Percentiles rank a stretch among this genome's conserved stretches.
Conservation (phyloP, 37 sponge, comb jelly and placozoan genomes). For the Cliona cf. orientalis region DNA sequence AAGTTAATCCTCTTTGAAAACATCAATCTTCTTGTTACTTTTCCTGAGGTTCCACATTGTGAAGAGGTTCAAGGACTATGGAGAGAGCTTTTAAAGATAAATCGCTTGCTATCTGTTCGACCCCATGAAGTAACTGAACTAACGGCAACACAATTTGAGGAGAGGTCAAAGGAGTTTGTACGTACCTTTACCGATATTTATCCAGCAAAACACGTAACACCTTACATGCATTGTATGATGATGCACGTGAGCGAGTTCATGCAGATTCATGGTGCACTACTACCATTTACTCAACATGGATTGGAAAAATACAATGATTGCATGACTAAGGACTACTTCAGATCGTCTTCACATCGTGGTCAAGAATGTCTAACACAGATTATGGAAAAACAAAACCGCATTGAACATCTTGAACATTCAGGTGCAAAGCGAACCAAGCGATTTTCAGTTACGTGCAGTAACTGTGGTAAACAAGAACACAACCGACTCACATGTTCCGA, state of each 20-base stretch:
- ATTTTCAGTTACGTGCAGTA: too few species aligned
- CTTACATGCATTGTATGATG: conserved; percentile 49
- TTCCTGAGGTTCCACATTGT: conserved; percentile 6
- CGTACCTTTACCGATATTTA: neutral
- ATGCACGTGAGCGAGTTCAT: conserved; percentile 30
- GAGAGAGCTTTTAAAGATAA: neutral
- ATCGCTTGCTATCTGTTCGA: neutral
- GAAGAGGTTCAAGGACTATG: conserved; percentile 4
- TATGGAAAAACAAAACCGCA: conserved; percentile 10
- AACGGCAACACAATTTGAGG: neutral
- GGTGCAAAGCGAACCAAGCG: neutral
- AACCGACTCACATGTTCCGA: too few species aligned
- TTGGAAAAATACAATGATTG: conserved; percentile 18
- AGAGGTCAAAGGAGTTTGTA: conserved; percentile 10
- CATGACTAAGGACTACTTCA: conserved; percentile 23
- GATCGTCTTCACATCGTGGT: conserved; percentile 7
- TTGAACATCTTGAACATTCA: neutral
- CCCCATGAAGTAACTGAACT: neutral
- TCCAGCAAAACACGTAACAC: conserved; percentile 1
- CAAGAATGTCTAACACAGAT: conserved; percentile 11
- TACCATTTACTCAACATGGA: conserved; percentile 28
- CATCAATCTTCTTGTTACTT: conserved; percentile 1
- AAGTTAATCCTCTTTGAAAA: conserved; percentile 14
- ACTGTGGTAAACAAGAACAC: too few species aligned
- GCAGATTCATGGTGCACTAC: conserved; percentile 14